These are phyloP conservation scores for Rhagonycha fulva DNA, from an alignment of 2,888 invertebrate species.

Conservation along the genomic window DNA sequence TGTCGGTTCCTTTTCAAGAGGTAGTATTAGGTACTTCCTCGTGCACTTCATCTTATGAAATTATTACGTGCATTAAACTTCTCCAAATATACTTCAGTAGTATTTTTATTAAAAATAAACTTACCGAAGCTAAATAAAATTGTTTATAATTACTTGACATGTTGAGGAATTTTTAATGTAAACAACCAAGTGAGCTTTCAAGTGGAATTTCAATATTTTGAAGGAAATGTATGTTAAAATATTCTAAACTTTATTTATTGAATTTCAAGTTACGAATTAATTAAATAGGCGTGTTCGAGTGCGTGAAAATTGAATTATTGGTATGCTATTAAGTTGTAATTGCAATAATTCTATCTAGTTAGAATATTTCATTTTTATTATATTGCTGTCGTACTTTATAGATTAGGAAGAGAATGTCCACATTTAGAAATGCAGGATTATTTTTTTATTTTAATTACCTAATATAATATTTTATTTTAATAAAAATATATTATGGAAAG, in stretches of 20 bases:
- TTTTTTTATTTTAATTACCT: background rate
- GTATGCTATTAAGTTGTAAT: background rate
- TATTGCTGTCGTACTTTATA: background rate
- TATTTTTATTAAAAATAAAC: background rate
- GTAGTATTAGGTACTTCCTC: background rate
- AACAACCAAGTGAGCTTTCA: background rate
- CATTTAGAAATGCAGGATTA: background rate
- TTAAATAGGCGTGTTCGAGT: background rate
- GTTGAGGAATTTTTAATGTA: background rate
- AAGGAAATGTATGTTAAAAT: background rate
- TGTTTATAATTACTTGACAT: background rate
- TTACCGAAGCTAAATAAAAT: background rate
- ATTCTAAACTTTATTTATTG: background rate
- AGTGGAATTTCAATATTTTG: background rate
- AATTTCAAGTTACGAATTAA: background rate
- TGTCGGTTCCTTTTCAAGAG: background rate
- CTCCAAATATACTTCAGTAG: background rate
- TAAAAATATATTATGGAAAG: background rate
- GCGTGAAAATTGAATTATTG: background rate
- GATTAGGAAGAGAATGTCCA: background rate
- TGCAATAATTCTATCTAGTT: background rate
- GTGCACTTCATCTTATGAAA: background rate
- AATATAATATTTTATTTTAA: too few relatives aligned
- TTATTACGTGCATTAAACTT: background rate
- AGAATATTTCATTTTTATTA: background rate